Evolutionary conservation across 2,113 vertebrate species (phyloP), one percentile per base, ranked within the genome.

Genomic region (Monarcha castaneiventris): DNA sequence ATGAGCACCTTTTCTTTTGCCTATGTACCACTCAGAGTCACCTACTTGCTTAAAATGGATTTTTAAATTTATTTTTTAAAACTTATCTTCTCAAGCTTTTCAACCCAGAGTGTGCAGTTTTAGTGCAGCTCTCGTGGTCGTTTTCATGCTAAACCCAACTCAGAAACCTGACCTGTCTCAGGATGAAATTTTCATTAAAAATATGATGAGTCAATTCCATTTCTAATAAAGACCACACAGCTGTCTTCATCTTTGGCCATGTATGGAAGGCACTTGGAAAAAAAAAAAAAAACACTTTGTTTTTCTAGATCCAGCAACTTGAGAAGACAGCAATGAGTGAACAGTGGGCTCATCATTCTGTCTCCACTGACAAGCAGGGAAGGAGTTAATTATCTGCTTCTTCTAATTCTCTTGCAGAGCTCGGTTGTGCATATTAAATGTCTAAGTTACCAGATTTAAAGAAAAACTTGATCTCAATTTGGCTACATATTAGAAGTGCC

Each of bases 391-490:
- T 62, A 89, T 83, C 67, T 93, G 56, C 72, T 84, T 91, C 82
- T 86, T 94, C 62, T 76, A 85, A 89, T 81, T 77, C 59, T 87
- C 37, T 81, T 87, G 77, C 87, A 58, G 81, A 90, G 72, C 81
- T 92, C 3, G 1, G 79, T 58, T 94, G 74, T 93, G 77, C 82
- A 81, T 91, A 95, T 95, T 97, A 98, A 97, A 96, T 52, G 51
- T 93, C 49, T 64, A 90, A 94, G 84, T 90, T 95, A 90, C 78
- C 58, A 86, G 61, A 96, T 87, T 97, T 87, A 90, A 94, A 91
- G 84, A 96, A 96, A 97, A 97, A 94, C 96, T 94, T 97, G 96
- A 97, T 98, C 98, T 98, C 98, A 94, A 91, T 98, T 95, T 97
- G 97, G 97, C 92, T 97, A 73, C 94, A 58, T 94, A 96, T 97